These are phyloP conservation scores for Cliona cf. orientalis DNA, from an alignment of 37 sponge, comb jelly and placozoan species.

Conservation along the genomic window DNA sequence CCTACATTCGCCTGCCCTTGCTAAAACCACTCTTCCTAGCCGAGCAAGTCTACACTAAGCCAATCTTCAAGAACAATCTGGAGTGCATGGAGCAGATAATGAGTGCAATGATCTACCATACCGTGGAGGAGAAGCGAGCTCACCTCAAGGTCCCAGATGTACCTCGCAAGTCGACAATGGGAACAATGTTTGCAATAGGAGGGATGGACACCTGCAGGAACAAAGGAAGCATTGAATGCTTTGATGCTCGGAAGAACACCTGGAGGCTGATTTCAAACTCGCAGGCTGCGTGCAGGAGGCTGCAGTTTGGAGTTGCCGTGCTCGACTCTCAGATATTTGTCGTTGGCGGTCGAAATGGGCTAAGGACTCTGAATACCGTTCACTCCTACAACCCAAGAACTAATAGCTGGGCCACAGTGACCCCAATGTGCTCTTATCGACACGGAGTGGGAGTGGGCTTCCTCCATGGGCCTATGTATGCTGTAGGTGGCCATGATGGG, in stretches of 20 bases:
- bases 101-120: constrained; percentile 64
- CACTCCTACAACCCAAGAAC: constrained; percentile 52
- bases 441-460: constrained; percentile 81
- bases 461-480: constrained; percentile 79
- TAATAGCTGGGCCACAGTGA: constrained; percentile 38
- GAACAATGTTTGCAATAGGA: constrained; percentile 74
- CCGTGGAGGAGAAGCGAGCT: constrained; percentile 34
- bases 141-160: constrained; percentile 15
- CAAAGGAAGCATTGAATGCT: constrained; percentile 65
- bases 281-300: constrained; percentile 37
- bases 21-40: constrained; percentile 51
- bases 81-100: constrained; percentile 47
- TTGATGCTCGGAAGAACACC: constrained; percentile 43
- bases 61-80: constrained; percentile 22
- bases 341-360: constrained; percentile 81
- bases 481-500: constrained; percentile 87
- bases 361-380: constrained; percentile 76
- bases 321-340: constrained; percentile 45
- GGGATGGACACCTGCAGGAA: constrained; percentile 64
- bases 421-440: constrained; percentile 76
- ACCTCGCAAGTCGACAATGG: constrained; percentile 55
- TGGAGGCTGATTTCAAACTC: constrained; percentile 48
- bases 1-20: constrained; percentile 55
- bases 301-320: constrained; percentile 77
- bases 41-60: constrained; percentile 51